Conservation (phyloP, 2,888 invertebrate species). For the Choreutis nemorana region DNA sequence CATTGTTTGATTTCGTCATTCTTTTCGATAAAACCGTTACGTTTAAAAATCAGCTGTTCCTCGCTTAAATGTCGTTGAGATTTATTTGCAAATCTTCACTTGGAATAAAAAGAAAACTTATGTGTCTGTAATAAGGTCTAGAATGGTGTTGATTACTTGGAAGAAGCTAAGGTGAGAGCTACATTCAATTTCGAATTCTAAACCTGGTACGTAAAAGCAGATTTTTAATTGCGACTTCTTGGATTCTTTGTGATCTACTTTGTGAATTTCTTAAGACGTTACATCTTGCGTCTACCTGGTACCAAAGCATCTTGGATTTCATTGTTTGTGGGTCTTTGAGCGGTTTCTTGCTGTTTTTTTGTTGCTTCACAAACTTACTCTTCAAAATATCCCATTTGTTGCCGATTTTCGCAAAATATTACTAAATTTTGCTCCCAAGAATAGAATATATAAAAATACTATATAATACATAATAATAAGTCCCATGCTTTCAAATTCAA, state of each 20-base stretch:
- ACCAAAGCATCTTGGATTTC: conserved; percentile 26
- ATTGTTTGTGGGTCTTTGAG: conserved; percentile 30
- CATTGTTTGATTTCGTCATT: too few species aligned
- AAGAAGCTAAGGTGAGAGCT: conserved; percentile 5
- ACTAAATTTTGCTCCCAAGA: too few species aligned
- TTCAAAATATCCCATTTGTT: too few species aligned
- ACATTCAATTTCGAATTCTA: conserved; percentile 12
- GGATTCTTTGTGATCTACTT: conserved; percentile 14
- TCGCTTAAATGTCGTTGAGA: conserved; percentile 26
- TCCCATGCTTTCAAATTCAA: too few species aligned
- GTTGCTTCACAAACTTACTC: conserved; percentile 2
- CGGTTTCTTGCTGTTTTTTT: conserved; percentile 21
- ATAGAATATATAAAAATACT: too few species aligned
- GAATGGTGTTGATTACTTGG: conserved; percentile 4
- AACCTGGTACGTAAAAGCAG: conserved; percentile 8
- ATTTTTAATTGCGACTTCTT: conserved; percentile 6
- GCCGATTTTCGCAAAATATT: too few species aligned
- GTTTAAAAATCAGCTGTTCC: conserved; percentile 59
- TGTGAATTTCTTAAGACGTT: conserved; percentile 47
- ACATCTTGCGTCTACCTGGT: conserved; percentile 57
- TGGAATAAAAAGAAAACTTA: conserved; percentile 18
- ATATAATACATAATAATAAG: too few species aligned
- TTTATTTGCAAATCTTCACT: conserved; percentile 20
- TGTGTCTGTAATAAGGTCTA: conserved; percentile 4
- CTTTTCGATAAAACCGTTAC: too few species aligned